Base-by-base conservation (phyloP, 2,113 vertebrate species). In the Odocoileus hemionus region DNA sequence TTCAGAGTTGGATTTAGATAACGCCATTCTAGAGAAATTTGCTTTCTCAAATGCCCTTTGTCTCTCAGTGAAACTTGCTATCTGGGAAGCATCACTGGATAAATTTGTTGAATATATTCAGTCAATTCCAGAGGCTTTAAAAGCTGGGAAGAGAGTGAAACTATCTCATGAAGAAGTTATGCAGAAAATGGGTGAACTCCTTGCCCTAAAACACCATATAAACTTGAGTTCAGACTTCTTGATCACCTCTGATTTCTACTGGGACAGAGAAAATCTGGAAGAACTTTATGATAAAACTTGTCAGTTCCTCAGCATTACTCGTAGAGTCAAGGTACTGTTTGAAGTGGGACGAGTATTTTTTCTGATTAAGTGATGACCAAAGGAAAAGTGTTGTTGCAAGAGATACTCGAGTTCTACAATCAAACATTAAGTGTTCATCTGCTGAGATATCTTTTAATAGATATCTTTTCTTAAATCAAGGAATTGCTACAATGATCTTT, bases 171-270 rank as follows among this genome's bases (percentile, higher is more conserved):
- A 50, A 50, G 47, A 50, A 50, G 47, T 50, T 50, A 50, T 50
- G 47, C 47, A 50, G 47, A 50, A 50, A 50, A 50, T 50, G 47
- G 47, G 12, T 50, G 47, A 50, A 50, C 47, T 50, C 47, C 10
- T 50, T 50, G 47, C 47, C 47, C 47, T 76, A 98, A 99, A 99
- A 97, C 99, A 99, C 97, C 99, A 99, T 90, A 99, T 99, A 98
- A 99, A 99, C 98, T 98, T 99, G 98, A 99, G 99, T 94, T 99
- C 99, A 23, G 99, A 99, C 98, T 99, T 99, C 61, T 99, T 99
- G 52, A 99, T 99, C 97, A 99, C 99, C 19, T 99, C 99, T 0
- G 99, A 99, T 96, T 99, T 99, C 98, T 99, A 99, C 98, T 99
- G 99, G 99, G 99, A 99, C 87, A 98, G 99, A 99, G 99, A 99